A percentile compares a stretch with the other conserved stretches of the same genome.
These are phyloP conservation scores for Ptychadena robeensis DNA, from an alignment of 2,797 vertebrate species.

Conservation along the genomic window DNA sequence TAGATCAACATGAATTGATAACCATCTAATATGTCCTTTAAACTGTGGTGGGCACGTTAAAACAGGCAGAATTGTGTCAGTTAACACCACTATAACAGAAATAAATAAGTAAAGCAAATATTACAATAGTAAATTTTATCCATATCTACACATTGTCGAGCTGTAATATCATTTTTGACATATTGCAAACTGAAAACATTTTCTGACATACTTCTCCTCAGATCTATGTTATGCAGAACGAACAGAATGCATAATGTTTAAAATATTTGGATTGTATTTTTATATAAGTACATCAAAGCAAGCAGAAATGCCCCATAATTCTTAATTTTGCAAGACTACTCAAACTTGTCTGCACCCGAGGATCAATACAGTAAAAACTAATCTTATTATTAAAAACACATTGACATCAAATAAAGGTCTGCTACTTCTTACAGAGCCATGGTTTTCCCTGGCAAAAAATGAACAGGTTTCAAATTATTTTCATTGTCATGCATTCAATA, in stretches of 20 bases:
- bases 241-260: conserved; percentile 16
- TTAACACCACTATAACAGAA: not conserved
- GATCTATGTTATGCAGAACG: conserved; percentile 14
- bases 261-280: conserved; percentile 36
- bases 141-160: not conserved
- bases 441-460: conserved; percentile 25
- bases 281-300: conserved; percentile 34
- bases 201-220: conserved; percentile 20
- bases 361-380: conserved; percentile 50
- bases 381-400: conserved; percentile 53
- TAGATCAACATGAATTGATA: not conserved
- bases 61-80: too few relatives aligned
- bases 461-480: conserved; percentile 44
- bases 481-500: conserved; percentile 50
- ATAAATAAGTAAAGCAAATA: not conserved
- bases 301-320: conserved; percentile 38
- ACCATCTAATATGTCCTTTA: too few relatives aligned
- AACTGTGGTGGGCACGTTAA: not conserved
- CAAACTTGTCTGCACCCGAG: conserved; percentile 41
- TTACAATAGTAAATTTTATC: not conserved
- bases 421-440: conserved; percentile 40
- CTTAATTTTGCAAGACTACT: conserved; percentile 32
- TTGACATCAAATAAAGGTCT: conserved; percentile 47
- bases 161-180: not conserved
- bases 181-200: not conserved